phyloP scores from a whole-genome alignment of 1,140 invertebrate genomes.

The Lamellibrachia luymesi region DNA sequence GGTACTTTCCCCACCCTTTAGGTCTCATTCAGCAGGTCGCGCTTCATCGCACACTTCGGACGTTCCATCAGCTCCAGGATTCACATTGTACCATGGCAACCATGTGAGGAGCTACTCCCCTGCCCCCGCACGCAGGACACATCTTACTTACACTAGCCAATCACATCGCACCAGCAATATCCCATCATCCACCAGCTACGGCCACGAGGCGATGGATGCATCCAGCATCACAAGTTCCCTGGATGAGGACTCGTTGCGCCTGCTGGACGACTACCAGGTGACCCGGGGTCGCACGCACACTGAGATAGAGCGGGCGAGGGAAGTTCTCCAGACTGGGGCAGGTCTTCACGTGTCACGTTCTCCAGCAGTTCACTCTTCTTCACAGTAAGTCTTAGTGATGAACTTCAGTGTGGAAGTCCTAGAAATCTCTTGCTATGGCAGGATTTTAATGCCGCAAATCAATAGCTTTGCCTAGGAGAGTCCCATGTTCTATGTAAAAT shows the following conservation, averaged over 20 bases:
- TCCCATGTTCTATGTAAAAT: neutral
- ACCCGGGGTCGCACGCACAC: conserved; percentile 8
- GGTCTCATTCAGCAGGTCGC: neutral
- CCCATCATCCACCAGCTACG: neutral
- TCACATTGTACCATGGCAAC: conserved; percentile 7
- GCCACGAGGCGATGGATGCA: neutral
- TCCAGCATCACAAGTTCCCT: conserved; percentile 14
- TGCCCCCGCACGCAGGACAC: neutral
- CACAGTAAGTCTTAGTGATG: neutral
- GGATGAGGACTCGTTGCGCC: conserved; percentile 1
- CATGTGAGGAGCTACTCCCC: neutral
- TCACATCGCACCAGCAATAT: neutral
- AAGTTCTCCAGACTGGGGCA: neutral
- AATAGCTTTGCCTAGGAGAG: neutral
- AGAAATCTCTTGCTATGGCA: too few species aligned
- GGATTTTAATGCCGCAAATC: neutral
- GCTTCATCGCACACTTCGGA: neutral
- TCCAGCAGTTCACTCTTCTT: neutral
- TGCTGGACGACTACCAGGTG: conserved; percentile 14
- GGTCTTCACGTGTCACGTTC: neutral
- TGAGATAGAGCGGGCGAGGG: conserved; percentile 11
- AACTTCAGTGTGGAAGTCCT: neutral
- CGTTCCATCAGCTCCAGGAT: neutral
- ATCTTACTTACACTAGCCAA: neutral
- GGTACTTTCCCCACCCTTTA: neutral